These are phyloP conservation scores for Eudiplozoon nipponicum DNA, from an alignment of 2,888 invertebrate species.

Conservation along the genomic window DNA sequence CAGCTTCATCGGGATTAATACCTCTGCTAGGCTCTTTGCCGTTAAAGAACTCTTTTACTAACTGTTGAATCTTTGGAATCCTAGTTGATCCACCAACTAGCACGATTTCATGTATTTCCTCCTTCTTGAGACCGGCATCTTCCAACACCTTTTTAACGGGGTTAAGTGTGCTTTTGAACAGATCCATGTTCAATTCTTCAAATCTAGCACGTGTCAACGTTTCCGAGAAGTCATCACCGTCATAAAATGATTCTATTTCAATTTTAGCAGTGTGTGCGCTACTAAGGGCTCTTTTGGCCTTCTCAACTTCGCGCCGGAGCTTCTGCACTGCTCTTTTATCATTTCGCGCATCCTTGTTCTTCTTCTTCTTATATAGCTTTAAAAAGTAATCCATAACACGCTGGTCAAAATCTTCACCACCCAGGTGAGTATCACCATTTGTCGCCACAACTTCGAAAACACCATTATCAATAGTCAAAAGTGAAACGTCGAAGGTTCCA, in stretches of 20 bases:
- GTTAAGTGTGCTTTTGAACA: conserved; percentile 52
- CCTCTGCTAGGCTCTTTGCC: conserved; percentile 88
- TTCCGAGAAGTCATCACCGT: conserved; percentile 89
- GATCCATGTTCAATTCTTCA: conserved; percentile 67
- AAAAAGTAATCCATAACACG: conserved; percentile 93
- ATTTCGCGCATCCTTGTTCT: conserved; percentile 73
- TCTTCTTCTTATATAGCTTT: conserved; percentile 88
- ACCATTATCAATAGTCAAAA: conserved; percentile 85
- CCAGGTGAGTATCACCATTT: conserved; percentile 78
- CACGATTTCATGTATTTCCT: conserved; percentile 88
- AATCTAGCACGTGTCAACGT: conserved; percentile 87
- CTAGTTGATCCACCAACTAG: conserved; percentile 95
- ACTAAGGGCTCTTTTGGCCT: conserved; percentile 74
- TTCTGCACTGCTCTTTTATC: conserved; percentile 73
- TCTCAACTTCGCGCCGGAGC: conserved; percentile 73
- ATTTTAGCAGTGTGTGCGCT: conserved; percentile 74
- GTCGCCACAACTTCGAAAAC: conserved; percentile 62
- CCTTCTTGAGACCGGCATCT: conserved; percentile 92
- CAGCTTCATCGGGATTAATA: conserved; percentile 93
- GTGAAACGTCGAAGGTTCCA: conserved; percentile 90
- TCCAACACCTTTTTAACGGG: conserved; percentile 62
- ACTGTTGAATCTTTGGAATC: conserved; percentile 62
- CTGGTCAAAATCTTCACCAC: conserved; percentile 88
- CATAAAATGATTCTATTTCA: conserved; percentile 88
- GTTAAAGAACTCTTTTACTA: conserved; percentile 41